Percentiles rank a stretch among this genome's conserved stretches.
Conservation (phyloP, 1,140 invertebrate species). For the Drosophila tani region DNA sequence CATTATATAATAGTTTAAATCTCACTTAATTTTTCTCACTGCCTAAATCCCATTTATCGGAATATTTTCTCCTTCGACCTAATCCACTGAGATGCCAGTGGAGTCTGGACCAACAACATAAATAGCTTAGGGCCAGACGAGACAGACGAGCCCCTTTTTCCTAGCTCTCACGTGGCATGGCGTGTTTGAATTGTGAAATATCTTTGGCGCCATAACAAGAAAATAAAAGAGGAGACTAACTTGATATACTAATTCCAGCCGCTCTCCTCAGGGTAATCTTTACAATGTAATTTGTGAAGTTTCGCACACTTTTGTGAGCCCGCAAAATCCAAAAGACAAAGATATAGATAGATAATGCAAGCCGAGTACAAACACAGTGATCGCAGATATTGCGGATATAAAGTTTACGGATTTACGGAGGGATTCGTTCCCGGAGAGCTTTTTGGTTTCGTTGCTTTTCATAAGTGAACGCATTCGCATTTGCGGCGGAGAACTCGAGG, state of each 20-base stretch:
- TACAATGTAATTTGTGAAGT: constrained; percentile 26
- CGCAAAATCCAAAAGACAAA: constrained; percentile 9
- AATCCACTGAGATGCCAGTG: constrained; percentile 12
- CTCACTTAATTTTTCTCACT: neutral
- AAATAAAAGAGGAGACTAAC: neutral
- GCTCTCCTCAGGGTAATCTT: neutral
- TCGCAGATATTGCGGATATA: constrained; percentile 17
- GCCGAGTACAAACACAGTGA: neutral
- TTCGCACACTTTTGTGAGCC: neutral
- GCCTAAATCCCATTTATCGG: neutral
- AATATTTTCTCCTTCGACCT: neutral
- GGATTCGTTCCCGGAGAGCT: neutral
- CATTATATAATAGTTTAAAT: neutral
- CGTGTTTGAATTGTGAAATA: constrained; percentile 22
- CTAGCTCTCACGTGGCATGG: neutral
- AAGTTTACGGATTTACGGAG: constrained; percentile 30
- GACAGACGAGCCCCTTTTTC: constrained; percentile 11
- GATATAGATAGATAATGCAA: neutral
- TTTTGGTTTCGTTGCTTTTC: constrained; percentile 4
- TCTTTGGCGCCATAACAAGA: neutral
- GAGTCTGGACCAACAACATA: constrained; percentile 8
- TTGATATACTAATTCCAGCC: neutral
- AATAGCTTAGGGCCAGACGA: neutral
- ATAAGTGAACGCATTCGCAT: constrained; percentile 13
- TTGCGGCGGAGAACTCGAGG: neutral